Conservation (phyloP, 2,888 invertebrate genomes). For the Drosophila merina region DNA sequence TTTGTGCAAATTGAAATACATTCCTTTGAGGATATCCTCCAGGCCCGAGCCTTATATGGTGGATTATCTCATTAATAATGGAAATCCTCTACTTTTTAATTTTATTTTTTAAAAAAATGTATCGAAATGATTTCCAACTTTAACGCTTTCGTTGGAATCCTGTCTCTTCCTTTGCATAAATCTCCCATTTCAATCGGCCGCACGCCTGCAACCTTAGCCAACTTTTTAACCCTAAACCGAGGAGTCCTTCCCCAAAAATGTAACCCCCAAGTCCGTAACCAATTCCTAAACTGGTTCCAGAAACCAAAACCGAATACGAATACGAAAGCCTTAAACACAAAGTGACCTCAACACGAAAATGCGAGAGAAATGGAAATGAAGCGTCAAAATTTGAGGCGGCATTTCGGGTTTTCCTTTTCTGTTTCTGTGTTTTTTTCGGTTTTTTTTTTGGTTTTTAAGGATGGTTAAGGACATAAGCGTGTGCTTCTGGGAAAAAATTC, state of each 20-base stretch:
- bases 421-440: background rate
- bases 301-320: constrained; percentile 12
- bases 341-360: constrained; percentile 52
- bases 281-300: constrained; percentile 3
- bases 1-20: constrained; percentile 38
- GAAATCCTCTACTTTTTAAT: background rate
- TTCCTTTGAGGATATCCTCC: constrained; percentile 1
- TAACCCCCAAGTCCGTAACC: constrained; percentile 10
- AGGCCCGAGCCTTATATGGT: background rate
- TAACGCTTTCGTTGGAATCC: too few species aligned
- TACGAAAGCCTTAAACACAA: constrained; percentile 27
- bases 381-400: constrained; percentile 46
- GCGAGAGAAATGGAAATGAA: constrained; percentile 36
- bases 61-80: background rate
- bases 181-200: constrained; percentile 34
- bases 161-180: constrained; percentile 21
- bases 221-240: constrained; percentile 14
- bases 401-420: constrained; percentile 32
- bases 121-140: too few species aligned
- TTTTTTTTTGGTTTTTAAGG: constrained; percentile 21
- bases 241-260: background rate
- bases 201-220: constrained; percentile 29
- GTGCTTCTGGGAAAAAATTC: constrained; percentile 1
- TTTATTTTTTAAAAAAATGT: background rate
- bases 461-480: constrained; percentile 2